Base-by-base conservation (phyloP, 2,113 vertebrate genomes). In the Orthonyx spaldingii region DNA sequence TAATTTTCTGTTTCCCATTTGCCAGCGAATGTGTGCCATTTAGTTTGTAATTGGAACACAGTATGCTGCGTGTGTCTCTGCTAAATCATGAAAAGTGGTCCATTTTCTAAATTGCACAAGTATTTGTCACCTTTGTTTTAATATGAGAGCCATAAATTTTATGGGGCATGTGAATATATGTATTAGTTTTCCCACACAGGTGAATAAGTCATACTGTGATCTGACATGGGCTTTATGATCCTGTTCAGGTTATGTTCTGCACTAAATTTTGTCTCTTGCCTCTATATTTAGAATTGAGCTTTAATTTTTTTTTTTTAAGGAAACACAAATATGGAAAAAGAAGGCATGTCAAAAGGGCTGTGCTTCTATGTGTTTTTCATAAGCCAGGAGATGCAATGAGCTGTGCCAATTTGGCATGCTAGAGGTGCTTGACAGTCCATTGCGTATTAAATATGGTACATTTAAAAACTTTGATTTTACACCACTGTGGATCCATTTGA, bases 31-130 rank as follows among this genome's bases (percentile, higher is more conserved):
- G 68, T 0, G 0, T 81, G 92, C 69, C 56, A 63, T 94, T 97
- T 96, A 91, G 65, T 84, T 96, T 94, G 95, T 95, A 97, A 97
- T 89, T 96, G 96, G 84, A 96, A 90, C 79, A 50, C 72, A 90
- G 82, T 66, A 63, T 83, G 76, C 96, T 91, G 64, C 1, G 0
- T 84, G 65, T 90, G 53, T 75, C 81, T 95, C 77, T 94, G 92
- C 83, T 94, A 93, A 91, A 94, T 95, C 87, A 78, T 89, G 93
- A 94, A 82, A 94, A 96, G 96, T 71, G 63, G 93, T 41, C 72
- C 83, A 75, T 96, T 97, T 96, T 89, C 93, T 89, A 84, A 96
- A 96, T 78, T 50, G 82, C 86, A 77, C 52, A 59, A 93, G 82
- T 75, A 49, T 94, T 96, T 96, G 90, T 88, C 87, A 96, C 89